Conservation (phyloP, 2,113 vertebrate species). For the Xyrauchen texanus region DNA sequence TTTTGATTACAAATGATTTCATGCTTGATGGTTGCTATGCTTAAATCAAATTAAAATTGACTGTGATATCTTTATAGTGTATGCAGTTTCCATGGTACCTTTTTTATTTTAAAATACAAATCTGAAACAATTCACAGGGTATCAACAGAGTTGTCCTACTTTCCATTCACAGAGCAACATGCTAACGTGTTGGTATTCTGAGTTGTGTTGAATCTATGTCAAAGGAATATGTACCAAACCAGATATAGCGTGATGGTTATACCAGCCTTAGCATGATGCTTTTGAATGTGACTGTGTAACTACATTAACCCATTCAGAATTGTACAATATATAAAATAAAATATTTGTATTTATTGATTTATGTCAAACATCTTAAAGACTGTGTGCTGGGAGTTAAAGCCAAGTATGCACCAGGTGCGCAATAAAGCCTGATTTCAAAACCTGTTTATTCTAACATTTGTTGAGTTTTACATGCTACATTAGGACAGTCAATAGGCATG, state of each 20-base stretch:
- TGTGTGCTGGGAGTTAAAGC: background rate
- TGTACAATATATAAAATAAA: slow-evolving; percentile 8
- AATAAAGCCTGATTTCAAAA: slow-evolving; percentile 39
- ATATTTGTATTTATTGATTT: background rate
- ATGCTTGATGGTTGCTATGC: background rate
- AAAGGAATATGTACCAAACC: slow-evolving; percentile 29
- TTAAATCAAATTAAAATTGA: background rate
- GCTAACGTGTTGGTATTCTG: slow-evolving; percentile 40
- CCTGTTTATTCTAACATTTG: slow-evolving; percentile 31
- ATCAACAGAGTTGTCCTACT: slow-evolving; percentile 47
- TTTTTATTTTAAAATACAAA: background rate
- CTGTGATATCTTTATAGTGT: background rate
- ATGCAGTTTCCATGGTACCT: background rate
- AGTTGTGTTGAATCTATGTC: slow-evolving; percentile 24
- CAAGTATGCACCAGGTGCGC: slow-evolving; percentile 10
- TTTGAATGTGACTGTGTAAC: background rate
- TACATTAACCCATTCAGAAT: slow-evolving; percentile 6
- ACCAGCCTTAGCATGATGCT: background rate
- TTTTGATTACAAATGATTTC: background rate
- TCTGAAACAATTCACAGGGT: slow-evolving; percentile 31
- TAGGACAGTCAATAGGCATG: slow-evolving; percentile 22
- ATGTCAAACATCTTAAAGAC: slow-evolving; percentile 5
- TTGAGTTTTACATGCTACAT: slow-evolving; percentile 27
- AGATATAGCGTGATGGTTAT: slow-evolving; percentile 8
- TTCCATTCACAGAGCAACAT: slow-evolving; percentile 38